Percentiles rank a stretch among this genome's conserved stretches.
Conservation (phyloP, 2,888 invertebrate genomes). For the Drosophila nr. perissopoda region DNA sequence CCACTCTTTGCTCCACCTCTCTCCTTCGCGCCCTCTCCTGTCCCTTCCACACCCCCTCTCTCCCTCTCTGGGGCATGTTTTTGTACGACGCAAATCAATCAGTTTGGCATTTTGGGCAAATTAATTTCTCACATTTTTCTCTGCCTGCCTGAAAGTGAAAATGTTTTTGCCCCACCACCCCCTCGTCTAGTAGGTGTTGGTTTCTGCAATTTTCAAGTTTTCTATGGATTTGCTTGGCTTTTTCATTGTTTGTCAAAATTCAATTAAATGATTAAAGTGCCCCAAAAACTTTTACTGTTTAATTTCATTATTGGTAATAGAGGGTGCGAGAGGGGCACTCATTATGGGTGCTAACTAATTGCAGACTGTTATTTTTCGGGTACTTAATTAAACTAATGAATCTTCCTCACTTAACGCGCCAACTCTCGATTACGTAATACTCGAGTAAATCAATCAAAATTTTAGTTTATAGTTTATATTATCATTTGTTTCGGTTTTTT, state of each 20-base stretch:
- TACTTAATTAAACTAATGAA: constrained; percentile 53
- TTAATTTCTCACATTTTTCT: constrained; percentile 75
- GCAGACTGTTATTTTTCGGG: constrained; percentile 26
- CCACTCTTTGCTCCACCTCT: neutral
- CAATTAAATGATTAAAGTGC: constrained; percentile 73
- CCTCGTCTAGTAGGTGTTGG: constrained; percentile 31
- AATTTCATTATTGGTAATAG: constrained; percentile 17
- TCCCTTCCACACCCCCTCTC: neutral
- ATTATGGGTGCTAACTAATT: constrained; percentile 49
- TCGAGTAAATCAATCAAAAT: constrained; percentile 34
- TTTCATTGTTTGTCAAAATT: constrained; percentile 54
- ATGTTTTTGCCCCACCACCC: constrained; percentile 8
- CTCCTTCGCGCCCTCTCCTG: constrained; percentile 7
- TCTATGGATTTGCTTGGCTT: constrained; percentile 5
- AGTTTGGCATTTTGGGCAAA: constrained; percentile 70
- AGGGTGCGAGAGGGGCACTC: constrained; percentile 7
- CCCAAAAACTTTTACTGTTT: constrained; percentile 46
- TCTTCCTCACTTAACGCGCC: constrained; percentile 12
- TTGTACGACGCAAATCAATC: constrained; percentile 63
- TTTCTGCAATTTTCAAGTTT: constrained; percentile 35
- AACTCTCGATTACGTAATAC: constrained; percentile 22
- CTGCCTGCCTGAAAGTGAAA: constrained; percentile 54
- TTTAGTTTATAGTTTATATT: neutral
- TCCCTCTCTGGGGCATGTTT: neutral
- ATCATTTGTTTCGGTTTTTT: constrained; percentile 20